Evolutionary conservation across 2,888 invertebrate genomes (phyloP).

Genomic region (Malthinus seriepunctatus): DNA sequence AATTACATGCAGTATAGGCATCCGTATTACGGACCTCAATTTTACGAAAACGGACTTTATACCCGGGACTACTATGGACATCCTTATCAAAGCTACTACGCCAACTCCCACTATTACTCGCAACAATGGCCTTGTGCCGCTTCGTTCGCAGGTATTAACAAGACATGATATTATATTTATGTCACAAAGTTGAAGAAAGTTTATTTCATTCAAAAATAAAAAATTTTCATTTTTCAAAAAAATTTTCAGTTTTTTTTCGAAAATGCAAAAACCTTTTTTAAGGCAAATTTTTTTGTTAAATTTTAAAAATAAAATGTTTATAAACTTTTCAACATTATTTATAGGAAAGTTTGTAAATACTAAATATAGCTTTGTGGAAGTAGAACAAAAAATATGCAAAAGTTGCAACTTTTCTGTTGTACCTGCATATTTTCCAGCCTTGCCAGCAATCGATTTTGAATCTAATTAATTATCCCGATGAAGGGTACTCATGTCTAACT

Average conservation of each 20-base stretch:
- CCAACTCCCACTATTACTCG: slow-evolving; percentile 44
- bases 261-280: not conserved
- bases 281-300: not conserved
- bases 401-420: slow-evolving; percentile 20
- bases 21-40: slow-evolving; percentile 47
- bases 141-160: slow-evolving; percentile 46
- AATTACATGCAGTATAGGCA: slow-evolving; percentile 52
- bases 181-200: slow-evolving; percentile 24
- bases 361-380: not conserved
- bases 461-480: slow-evolving; percentile 43
- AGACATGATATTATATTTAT: slow-evolving; percentile 33
- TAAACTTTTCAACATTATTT: not conserved
- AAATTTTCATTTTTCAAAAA: slow-evolving; percentile 4
- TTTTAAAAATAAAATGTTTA: not conserved
- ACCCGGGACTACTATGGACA: slow-evolving; percentile 45
- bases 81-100: slow-evolving; percentile 46
- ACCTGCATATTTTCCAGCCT: slow-evolving; percentile 39
- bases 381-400: slow-evolving; percentile 1
- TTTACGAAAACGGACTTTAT: slow-evolving; percentile 46
- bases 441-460: slow-evolving; percentile 43
- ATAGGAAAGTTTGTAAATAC: not conserved
- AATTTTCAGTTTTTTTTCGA: not conserved
- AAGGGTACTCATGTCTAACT: slow-evolving; percentile 22
- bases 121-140: slow-evolving; percentile 50
- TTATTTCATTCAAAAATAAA: not conserved